Conservation (phyloP, 2,888 invertebrate species). For the Venusia cambrica region DNA sequence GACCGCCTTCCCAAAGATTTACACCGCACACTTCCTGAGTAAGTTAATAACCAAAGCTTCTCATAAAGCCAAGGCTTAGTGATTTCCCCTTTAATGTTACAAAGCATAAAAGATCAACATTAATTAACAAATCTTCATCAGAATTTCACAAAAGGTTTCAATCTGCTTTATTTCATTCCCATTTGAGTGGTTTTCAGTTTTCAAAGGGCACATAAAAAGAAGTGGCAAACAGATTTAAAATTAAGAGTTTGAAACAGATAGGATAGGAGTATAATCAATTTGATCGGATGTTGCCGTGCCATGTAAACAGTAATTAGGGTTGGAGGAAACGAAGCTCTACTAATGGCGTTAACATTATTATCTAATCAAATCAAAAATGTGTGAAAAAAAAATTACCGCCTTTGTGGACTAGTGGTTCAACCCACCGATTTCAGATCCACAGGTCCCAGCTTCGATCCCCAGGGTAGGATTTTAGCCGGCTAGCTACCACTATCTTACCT, state of each 20-base stretch:
- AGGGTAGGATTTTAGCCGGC: too few relatives aligned
- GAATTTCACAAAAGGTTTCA: constrained; percentile 5
- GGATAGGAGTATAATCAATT: constrained; percentile 32
- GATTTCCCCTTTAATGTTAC: too few relatives aligned
- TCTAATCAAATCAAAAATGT: too few relatives aligned
- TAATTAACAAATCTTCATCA: constrained; percentile 7
- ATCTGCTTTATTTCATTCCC: background rate
- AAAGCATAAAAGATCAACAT: too few relatives aligned
- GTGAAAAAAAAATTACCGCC: too few relatives aligned
- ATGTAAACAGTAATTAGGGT: constrained; percentile 40
- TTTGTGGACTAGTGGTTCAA: too few relatives aligned
- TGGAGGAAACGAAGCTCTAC: constrained; percentile 14
- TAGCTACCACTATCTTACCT: too few relatives aligned
- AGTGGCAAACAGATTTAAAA: background rate
- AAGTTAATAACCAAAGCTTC: background rate
- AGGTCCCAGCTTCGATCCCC: too few relatives aligned
- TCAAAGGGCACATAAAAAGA: background rate
- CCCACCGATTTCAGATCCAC: too few relatives aligned
- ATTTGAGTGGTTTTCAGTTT: background rate
- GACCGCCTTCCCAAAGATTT: too few relatives aligned
- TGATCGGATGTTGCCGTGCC: constrained; percentile 34
- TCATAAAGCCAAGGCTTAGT: background rate
- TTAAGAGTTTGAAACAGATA: constrained; percentile 9
- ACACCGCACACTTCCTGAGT: too few relatives aligned
- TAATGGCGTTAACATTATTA: constrained; percentile 16